Base-by-base conservation (phyloP, 2,888 invertebrate genomes). In the Pomacea canaliculata region DNA sequence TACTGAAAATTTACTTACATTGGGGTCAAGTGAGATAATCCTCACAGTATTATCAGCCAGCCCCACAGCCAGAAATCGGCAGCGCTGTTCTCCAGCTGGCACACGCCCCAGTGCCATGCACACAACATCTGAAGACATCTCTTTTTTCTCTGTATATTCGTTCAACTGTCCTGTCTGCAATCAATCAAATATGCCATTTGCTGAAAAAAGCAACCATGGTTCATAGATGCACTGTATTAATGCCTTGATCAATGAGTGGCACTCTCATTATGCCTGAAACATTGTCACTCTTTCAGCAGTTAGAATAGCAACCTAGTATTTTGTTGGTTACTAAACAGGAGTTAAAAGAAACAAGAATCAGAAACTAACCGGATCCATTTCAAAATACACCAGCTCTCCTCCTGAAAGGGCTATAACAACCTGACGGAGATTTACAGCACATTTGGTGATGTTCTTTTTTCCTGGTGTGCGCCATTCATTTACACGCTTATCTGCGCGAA, bases 381-480 rank as follows among this genome's bases (percentile, higher is more conserved):
- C 99, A 91, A 99, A 99, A 92, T 99, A 99, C 67, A 99, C 98
- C 79, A 99, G 93, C 92, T 99, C 99, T 63, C 98, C 97, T 7
- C 98, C 99, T 62, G 97, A 96, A 69, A 99, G 92, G 1, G 99
- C 98, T 82, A 99, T 99, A 0, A 99, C 98, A 56, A 99, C 98
- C 92, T 99, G 99, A 79, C 98, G 93, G 90, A 98, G 97, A 92
- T 99, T 99, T 27, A 99, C 97, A 0, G 99, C 99, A 91, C 99
- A 99, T 91, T 97, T 97, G 0, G 97, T 96, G 78, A 99, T 99
- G 0, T 95, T 96, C 87, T 98, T 97, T 91, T 98, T 98, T 46
- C 97, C 98, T 0, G 98, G 98, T 0, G 97, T 97, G 90, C 98
- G 97, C 99, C 99, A 99, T 91, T 99, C 99, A 87, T 99, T 99